These are phyloP conservation scores for Paralichthys olivaceus DNA, from an alignment of 2,113 vertebrate genomes.

Conservation along the genomic window DNA sequence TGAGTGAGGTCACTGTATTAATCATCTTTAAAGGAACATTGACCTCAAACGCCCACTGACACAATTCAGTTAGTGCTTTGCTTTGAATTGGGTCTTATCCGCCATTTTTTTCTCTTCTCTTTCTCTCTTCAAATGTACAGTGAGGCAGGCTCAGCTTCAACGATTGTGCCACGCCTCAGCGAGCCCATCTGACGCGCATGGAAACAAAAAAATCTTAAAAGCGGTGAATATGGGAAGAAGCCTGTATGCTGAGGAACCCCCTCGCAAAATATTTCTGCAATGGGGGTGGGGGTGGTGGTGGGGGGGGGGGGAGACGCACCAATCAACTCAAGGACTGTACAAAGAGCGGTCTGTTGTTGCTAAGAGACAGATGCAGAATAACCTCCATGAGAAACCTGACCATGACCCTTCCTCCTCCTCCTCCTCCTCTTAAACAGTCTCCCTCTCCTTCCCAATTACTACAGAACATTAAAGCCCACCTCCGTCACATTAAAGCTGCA, in stretches of 20 bases:
- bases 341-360: conserved; percentile 93
- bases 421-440: conserved; percentile 80
- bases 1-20: not conserved
- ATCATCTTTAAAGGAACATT: not conserved
- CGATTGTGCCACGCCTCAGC: conserved; percentile 55
- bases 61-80: not conserved
- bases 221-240: conserved; percentile 49
- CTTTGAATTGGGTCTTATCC: conserved; percentile 7
- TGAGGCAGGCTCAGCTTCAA: conserved; percentile 11
- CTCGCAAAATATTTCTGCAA: conserved; percentile 86
- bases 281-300: conserved; percentile 82
- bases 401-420: conserved; percentile 89
- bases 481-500: conserved; percentile 70
- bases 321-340: conserved; percentile 94
- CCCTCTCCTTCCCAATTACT: conserved; percentile 93
- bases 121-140: conserved; percentile 29
- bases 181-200: conserved; percentile 57
- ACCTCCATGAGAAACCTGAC: conserved; percentile 92
- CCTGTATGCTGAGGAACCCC: conserved; percentile 75
- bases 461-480: conserved; percentile 79
- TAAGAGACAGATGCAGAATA: conserved; percentile 97
- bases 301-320: conserved; percentile 50
- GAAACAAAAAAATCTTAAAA: conserved; percentile 59
- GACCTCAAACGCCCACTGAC: conserved; percentile 1
- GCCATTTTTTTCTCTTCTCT: conserved; percentile 5